Conservation (phyloP, 1,140 invertebrate genomes). For the Drosophila chauvacae region DNA sequence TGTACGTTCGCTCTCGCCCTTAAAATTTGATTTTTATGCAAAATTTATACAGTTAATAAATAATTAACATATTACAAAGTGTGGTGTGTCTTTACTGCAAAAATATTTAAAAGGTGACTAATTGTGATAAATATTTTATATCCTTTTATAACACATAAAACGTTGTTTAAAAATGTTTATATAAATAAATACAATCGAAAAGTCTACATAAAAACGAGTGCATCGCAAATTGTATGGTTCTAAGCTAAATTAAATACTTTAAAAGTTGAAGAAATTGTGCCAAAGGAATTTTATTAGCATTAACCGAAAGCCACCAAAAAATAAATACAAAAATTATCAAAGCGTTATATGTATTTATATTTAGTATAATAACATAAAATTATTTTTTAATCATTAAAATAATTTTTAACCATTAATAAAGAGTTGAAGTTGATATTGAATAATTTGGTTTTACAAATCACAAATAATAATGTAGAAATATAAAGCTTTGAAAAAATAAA, state of each 20-base stretch:
- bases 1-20: conserved; percentile 28
- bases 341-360: too few species aligned
- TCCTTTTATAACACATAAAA: too few species aligned
- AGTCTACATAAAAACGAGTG: too few species aligned
- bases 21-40: conserved; percentile 3
- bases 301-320: too few species aligned
- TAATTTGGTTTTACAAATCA: too few species aligned
- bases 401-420: not conserved
- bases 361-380: too few species aligned
- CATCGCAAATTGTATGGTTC: too few species aligned
- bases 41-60: not conserved
- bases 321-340: too few species aligned
- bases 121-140: not conserved
- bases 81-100: not conserved
- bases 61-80: conserved; percentile 4
- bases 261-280: too few species aligned
- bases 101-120: conserved; percentile 12
- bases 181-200: not conserved
- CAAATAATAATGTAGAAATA: not conserved
- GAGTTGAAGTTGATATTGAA: not conserved
- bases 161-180: not conserved
- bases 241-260: too few species aligned
- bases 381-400: too few species aligned
- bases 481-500: not conserved
- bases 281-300: too few species aligned